Base-by-base conservation (phyloP, 23 tunicate genomes). In the Trididemnum nubilum region DNA sequence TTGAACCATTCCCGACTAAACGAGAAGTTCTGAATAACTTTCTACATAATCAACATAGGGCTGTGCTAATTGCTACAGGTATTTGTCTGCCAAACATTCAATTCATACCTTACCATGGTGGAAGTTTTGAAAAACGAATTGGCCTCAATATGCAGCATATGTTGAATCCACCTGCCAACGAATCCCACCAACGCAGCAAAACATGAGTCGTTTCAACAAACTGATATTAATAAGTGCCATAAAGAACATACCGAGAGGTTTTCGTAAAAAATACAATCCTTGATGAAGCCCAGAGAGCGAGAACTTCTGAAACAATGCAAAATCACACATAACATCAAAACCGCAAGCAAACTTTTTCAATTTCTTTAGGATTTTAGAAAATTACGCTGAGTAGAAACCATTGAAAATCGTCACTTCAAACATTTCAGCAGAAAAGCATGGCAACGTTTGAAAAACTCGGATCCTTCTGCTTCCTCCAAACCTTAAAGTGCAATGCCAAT, bases 71-170 rank as follows among this genome's bases (percentile, higher is more conserved):
- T 29, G 21, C 26, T 7, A 73, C 26, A 12, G 79, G 79, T 4
- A 5, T 40, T 19, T 37, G 25, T 3, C 38, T 38, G 3, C 59
- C 59, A 37, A 26, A 26, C 60, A 49, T 73, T n/a, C n/a, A 7
- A 28, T 9, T 4, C 9, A 59, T 9, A 15, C 79, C 7, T 37
- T 37, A 40, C 30, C 60, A 26, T 19, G 79, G 40, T 37, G 79
- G 33, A 73, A 73, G 21, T 73, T 73, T 25, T 30, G 60, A 38
- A 73, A 73, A 49, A 30, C 79, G 21, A 73, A 73, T 30, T 73
- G 60, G 79, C 60, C 38, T 22, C 32, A 73, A 39, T 73, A 37
- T 15, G 12, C 25, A 40, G n/a, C 25, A 5, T n/a, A 38, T 12
- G 25, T 73, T 30, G 60, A 73, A 38, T 12, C 15, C 25, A 73